Evolutionary conservation across 1,140 invertebrate genomes (phyloP).

Genomic region (Drosophila azteca): DNA sequence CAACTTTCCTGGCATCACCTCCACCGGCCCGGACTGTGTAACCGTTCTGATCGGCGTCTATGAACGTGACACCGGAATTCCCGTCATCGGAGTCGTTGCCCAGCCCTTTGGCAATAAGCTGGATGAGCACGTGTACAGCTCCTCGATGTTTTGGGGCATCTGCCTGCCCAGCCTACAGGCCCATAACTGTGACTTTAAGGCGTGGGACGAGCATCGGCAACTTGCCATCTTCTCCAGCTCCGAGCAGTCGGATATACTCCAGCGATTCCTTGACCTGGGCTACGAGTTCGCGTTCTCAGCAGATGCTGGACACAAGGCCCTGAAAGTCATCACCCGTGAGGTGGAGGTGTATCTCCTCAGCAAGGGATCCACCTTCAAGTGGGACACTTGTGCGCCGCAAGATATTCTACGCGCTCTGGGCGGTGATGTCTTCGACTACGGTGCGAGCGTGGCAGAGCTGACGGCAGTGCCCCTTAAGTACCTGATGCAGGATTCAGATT

Average conservation of each 20-base stretch:
- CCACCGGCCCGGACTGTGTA: conserved; percentile 92
- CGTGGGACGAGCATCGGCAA: conserved; percentile 60
- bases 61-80: conserved; percentile 88
- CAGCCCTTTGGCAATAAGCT: conserved; percentile 91
- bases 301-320: conserved; percentile 95
- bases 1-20: conserved; percentile 84
- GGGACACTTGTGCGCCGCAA: conserved; percentile 94
- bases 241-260: conserved; percentile 86
- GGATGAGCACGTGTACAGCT: conserved; percentile 85
- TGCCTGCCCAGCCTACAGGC: conserved; percentile 81
- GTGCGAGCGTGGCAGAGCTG: conserved; percentile 69
- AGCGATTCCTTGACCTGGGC: conserved; percentile 85
- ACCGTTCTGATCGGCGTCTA: conserved; percentile 96
- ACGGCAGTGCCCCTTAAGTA: conserved; percentile 52
- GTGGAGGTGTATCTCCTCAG: conserved; percentile 92
- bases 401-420: conserved; percentile 88
- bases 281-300: conserved; percentile 89
- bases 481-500: conserved; percentile 2
- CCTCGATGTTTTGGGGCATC: conserved; percentile 89
- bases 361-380: conserved; percentile 91
- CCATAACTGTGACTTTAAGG: conserved; percentile 80
- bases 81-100: conserved; percentile 93
- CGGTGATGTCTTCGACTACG: conserved; percentile 87
- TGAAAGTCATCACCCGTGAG: conserved; percentile 90
- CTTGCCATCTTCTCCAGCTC: conserved; percentile 85